Percentiles rank a stretch among this genome's conserved stretches.
phyloP scores from a whole-genome alignment of 2,113 vertebrate genomes.

The Donacobius atricapilla region DNA sequence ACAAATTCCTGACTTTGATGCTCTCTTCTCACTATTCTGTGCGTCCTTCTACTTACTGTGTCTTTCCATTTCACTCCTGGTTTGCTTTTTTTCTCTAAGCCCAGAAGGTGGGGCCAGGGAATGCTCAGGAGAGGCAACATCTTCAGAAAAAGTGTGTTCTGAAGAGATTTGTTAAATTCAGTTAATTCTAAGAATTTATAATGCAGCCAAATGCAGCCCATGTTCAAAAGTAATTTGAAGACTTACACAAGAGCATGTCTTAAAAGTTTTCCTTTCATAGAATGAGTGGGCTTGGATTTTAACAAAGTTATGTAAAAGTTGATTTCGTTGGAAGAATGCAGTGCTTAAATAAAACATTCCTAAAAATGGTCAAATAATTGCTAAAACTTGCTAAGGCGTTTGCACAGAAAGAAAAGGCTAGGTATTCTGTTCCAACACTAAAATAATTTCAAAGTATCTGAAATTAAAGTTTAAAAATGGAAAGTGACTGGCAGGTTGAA shows the following conservation, averaged over 20 bases:
- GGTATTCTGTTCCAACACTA: not conserved
- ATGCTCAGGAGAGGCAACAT: not conserved
- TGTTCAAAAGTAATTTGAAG: not conserved
- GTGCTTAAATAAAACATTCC: not conserved
- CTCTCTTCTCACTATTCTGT: not conserved
- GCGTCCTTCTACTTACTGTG: not conserved
- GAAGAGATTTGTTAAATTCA: not conserved
- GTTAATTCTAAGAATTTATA: not conserved
- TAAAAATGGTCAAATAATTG: not conserved
- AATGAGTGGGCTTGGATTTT: not conserved
- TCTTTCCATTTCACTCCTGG: not conserved
- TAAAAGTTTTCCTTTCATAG: not conserved
- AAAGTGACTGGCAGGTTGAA: not conserved
- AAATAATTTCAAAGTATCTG: not conserved
- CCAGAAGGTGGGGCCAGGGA: not conserved
- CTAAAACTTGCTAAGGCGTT: not conserved
- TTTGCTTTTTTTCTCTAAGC: not conserved
- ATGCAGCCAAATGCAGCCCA: not conserved
- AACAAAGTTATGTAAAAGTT: not conserved
- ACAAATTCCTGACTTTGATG: not conserved
- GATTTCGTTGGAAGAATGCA: not conserved
- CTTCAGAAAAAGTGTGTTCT: not conserved
- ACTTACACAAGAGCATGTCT: not conserved
- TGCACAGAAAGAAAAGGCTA: not conserved
- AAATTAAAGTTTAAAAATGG: not conserved